Percentiles rank a stretch among this genome's conserved stretches.
These are phyloP conservation scores for Cinclus cinclus DNA, from an alignment of 2,113 vertebrate species.

Conservation along the genomic window DNA sequence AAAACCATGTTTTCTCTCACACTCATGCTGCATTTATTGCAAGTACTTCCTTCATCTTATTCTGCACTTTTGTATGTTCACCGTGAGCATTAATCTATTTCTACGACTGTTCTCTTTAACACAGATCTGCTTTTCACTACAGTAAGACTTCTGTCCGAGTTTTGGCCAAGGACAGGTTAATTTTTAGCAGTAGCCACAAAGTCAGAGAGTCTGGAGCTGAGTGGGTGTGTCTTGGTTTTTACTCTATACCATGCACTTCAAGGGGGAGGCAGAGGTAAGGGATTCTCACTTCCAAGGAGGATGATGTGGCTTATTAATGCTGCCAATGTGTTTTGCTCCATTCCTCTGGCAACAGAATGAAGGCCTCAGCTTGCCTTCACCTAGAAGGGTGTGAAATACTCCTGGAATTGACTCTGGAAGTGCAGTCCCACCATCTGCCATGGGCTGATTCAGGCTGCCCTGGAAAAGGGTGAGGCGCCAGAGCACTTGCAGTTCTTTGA, in stretches of 20 bases:
- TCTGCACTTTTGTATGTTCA: not conserved
- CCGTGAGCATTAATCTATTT: not conserved
- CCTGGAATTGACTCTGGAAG: not conserved
- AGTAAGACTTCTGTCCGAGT: not conserved
- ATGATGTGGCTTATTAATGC: not conserved
- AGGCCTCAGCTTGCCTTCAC: not conserved
- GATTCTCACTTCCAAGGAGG: not conserved
- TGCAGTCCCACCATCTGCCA: not conserved
- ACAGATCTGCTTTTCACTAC: not conserved
- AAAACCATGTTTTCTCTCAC: not conserved
- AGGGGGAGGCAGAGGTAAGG: not conserved
- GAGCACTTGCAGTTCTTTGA: not conserved
- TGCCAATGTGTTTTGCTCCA: not conserved
- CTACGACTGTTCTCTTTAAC: not conserved
- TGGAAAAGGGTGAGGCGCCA: not conserved
- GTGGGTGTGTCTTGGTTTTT: too few relatives aligned
- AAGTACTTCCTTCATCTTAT: not conserved
- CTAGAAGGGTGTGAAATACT: fast-evolving
- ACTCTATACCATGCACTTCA: not conserved
- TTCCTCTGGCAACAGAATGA: not conserved
- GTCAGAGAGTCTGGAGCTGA: not conserved
- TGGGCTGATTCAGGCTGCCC: not conserved
- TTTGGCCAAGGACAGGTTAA: not conserved
- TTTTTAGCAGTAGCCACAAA: not conserved
- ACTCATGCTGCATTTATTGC: not conserved